Base-by-base conservation (phyloP, 2,797 vertebrate genomes). In the Pachyuromys duprasi region DNA sequence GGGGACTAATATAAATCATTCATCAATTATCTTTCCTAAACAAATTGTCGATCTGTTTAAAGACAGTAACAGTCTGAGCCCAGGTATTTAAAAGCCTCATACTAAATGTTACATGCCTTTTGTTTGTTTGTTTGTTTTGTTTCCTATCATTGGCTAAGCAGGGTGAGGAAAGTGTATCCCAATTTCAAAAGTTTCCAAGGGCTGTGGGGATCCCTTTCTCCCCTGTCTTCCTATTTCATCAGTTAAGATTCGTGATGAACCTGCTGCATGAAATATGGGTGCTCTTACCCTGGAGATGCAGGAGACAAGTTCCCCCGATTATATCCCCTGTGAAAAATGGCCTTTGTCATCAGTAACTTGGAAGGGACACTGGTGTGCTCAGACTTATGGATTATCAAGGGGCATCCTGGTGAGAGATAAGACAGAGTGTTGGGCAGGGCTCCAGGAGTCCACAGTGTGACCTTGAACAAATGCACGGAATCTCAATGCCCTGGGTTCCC, bases 1-100 rank as follows among this genome's bases (percentile, higher is more conserved):
- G 5, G 95, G 97, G 96, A 98, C 94, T 96, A 94, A 0, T n/a
- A 97, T 96, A 98, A 98, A 98, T 97, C 98, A 97, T 93, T 95
- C 12, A 78, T 96, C 98, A 98, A 97, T 63, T 90, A 97, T 96
- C 96, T 96, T 98, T 98, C 97, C 97, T 94, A 97, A 97, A 70
- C 0, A 55, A 97, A 96, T 87, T 89, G 53, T 95, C 96, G 97
- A 96, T 96, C n/a, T 84, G 82, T 96, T 98, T 79, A 95, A 97
- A 96, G 90, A 94, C 87, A 97, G 96, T 93, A 83, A n/a, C 28
- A 95, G 86, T 90, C 97, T 88, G 92, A 89, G 31, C 70, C 67
- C 84, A 97, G 93, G 76, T 96, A 74, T 91, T 86, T 89, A 57
- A 95, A 95, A 95, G 93, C 89, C 60, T 95, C 87, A 89, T 76